Base-by-base conservation (phyloP, 2,797 vertebrate genomes). In the Ceryle rudis region DNA sequence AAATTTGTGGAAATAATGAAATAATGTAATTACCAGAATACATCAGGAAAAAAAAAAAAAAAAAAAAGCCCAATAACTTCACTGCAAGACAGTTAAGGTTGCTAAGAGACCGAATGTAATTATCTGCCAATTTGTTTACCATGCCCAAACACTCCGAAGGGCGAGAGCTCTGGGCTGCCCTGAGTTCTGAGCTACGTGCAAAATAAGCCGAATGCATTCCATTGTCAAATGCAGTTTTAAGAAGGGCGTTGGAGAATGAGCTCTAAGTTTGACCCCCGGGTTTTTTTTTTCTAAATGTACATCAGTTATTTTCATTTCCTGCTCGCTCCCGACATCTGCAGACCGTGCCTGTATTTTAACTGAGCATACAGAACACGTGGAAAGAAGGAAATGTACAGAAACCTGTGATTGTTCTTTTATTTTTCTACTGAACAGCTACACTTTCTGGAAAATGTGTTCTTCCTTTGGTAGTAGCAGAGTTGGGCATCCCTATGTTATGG, bases 61-160 rank as follows among this genome's bases (percentile, higher is more conserved):
- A 80, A 87, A 77, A 65, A 73, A 67, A 51, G 21, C 15, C 71
- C 20, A 64, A 4, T 37, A 93, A 83, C 91, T 95, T 91, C 62
- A 60, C 52, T 86, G 82, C 77, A 55, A 95, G 66, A 70, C 28
- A 66, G 93, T 91, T 88, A 69, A 75, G 87, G 96, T 96, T 97
- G 93, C 96, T 96, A 96, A 94, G 96, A 96, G 80, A 96, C 85
- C 2, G 85, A 81, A 95, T 86, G 58, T 88, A 94, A 96, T 97
- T 95, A 96, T 93, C 62, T 86, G 89, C 85, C 85, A 74, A 70
- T 95, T 95, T 96, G 91, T 95, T 96, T 95, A 95, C 94, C 81
- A 70, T 93, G 92, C 72, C 86, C 49, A 74, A 96, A 87, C 95
- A 87, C 69, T 91, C 47, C 58, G 55, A 93, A 89, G 85, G 77